Base-by-base conservation (phyloP, 2,888 invertebrate genomes). In the Miltochrista miniata region DNA sequence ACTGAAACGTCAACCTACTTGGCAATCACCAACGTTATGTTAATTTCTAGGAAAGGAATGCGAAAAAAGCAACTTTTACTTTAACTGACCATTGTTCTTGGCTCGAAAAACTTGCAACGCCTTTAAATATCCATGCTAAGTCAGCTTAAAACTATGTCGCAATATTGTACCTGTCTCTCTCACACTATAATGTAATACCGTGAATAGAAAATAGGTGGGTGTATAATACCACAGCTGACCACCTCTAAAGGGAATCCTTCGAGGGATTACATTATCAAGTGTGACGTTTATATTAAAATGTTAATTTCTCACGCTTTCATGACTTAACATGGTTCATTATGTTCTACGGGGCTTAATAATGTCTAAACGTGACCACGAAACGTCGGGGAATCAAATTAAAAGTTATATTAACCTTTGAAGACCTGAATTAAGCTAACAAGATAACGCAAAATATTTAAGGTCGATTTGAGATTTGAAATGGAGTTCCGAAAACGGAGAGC, bases 1-100 rank as follows among this genome's bases (percentile, higher is more conserved):
- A 67, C 79, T 79, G n/a, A 73, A 76, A 57, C 69, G 70, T 62
- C 76, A 85, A 82, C 85, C 87, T 78, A 87, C 81, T 87, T 87
- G 87, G 87, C 83, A 77, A 66, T 65, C 64, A 68, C 72, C 68
- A 59, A 61, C 62, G 74, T 73, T 79, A 85, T 83, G 78, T 68
- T 75, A 81, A 69, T 67, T 67, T 59, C 34, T 51, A 67, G 72
- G 70, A 77, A 76, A 76, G 73, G 70, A 72, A 65, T 54, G 37
- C 48, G 51, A 63, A 55, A 46, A 52, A 38, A 65, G 43, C 50
- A 63, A 64, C 54, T 70, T 68, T 71, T 66, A 38, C 66, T 61
- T 48, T 40, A 55, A 31, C 36, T 48, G 42, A 33, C 31, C 36
- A 37, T 37, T 37, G 8, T 41, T 31, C n/a, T 10, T 10, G 31